Evolutionary conservation across 2,888 invertebrate species (phyloP).

Genomic region (Danaus chrysippus): DNA sequence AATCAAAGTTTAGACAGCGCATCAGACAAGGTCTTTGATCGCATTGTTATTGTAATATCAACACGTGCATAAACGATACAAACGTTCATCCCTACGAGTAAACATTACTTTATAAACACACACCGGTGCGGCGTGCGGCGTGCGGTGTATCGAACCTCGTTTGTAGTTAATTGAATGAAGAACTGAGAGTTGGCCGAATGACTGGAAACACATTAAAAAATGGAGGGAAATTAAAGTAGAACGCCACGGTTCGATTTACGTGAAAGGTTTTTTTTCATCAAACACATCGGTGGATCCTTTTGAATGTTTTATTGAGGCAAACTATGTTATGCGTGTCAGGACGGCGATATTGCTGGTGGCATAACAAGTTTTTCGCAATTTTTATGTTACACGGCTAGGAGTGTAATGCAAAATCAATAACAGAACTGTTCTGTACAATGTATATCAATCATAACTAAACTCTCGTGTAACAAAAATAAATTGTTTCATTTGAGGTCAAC

Average conservation of each 20-base stretch:
- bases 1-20: conserved; percentile 39
- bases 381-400: conserved; percentile 14
- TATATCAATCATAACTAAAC: neutral
- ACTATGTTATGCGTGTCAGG: conserved; percentile 47
- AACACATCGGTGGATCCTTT: conserved; percentile 52
- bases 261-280: conserved; percentile 46
- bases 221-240: conserved; percentile 48
- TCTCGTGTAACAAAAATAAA: conserved; percentile 1
- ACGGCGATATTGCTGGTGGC: conserved; percentile 30
- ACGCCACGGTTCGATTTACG: conserved; percentile 48
- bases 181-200: conserved; percentile 44
- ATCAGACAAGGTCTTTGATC: conserved; percentile 61
- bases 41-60: conserved; percentile 58
- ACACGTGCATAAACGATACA: conserved; percentile 45
- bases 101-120: conserved; percentile 40
- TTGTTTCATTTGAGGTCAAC: conserved; percentile 18
- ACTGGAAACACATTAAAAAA: conserved; percentile 36
- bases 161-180: conserved; percentile 45
- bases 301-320: conserved; percentile 54
- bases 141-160: conserved; percentile 35
- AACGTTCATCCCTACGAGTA: conserved; percentile 26
- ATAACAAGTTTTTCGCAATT: conserved; percentile 38
- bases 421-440: neutral
- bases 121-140: conserved; percentile 26
- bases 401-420: neutral